Conservation (phyloP, 2,113 vertebrate species). For the Odontophorus gujanensis region DNA sequence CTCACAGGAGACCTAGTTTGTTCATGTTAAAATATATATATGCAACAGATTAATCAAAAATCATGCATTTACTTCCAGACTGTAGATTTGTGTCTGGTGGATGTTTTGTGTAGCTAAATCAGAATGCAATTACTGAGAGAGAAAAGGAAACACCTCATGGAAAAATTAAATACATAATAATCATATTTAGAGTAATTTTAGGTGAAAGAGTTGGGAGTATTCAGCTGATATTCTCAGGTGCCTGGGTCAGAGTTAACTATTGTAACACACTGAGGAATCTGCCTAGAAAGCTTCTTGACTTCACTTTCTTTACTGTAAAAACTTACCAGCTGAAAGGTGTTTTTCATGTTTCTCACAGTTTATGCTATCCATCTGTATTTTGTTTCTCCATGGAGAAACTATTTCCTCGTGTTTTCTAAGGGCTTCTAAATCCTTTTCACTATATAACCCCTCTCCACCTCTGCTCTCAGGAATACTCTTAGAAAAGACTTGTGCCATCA, state of each 20-base stretch:
- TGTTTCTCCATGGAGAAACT: background rate
- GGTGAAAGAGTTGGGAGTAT: background rate
- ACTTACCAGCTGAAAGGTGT: background rate
- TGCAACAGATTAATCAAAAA: background rate
- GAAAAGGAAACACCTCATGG: background rate
- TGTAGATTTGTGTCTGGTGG: background rate
- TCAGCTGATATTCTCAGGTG: background rate
- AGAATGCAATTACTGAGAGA: background rate
- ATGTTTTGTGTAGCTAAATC: background rate
- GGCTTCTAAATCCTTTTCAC: background rate
- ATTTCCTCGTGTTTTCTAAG: background rate
- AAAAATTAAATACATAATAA: background rate
- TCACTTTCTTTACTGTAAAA: background rate
- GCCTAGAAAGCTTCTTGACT: background rate
- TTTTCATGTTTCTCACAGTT: background rate
- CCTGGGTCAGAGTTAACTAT: background rate
- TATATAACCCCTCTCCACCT: background rate
- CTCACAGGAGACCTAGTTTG: background rate
- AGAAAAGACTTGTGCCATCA: background rate
- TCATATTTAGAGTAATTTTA: background rate
- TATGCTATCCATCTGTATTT: background rate
- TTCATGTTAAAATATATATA: background rate
- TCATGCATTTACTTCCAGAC: rapidly evolving
- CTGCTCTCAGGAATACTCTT: background rate
- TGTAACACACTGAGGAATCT: background rate